Conservation (phyloP, 2,797 vertebrate genomes). For the Oryzias sinensis region DNA sequence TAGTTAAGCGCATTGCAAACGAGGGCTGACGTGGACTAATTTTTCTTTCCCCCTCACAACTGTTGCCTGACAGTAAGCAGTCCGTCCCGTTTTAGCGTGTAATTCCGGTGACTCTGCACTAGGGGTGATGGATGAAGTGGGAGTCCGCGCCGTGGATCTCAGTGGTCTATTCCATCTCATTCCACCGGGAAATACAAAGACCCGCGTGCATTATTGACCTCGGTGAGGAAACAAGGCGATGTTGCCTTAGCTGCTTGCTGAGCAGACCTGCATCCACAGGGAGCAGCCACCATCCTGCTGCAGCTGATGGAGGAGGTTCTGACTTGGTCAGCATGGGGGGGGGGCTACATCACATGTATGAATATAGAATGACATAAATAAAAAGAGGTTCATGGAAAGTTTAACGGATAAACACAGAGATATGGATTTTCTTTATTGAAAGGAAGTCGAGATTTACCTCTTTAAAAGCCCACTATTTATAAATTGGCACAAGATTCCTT, state of each 20-base stretch:
- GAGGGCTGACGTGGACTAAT: conserved; percentile 69
- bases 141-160: conserved; percentile 58
- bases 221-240: conserved; percentile 57
- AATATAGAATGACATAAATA: too few species aligned
- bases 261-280: conserved; percentile 44
- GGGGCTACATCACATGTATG: too few species aligned
- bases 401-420: too few species aligned
- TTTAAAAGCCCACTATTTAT: too few species aligned
- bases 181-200: conserved; percentile 63
- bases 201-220: conserved; percentile 64
- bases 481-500: too few species aligned
- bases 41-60: conserved; percentile 60
- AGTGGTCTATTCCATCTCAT: conserved; percentile 64
- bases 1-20: conserved; percentile 71
- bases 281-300: conserved; percentile 28
- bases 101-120: conserved; percentile 41
- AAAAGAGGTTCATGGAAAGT: too few species aligned
- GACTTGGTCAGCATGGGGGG: not conserved
- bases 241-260: conserved; percentile 74
- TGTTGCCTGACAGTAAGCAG: conserved; percentile 33
- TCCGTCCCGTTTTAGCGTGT: conserved; percentile 49
- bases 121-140: conserved; percentile 70
- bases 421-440: too few species aligned
- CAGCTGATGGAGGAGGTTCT: conserved; percentile 34
- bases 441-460: too few species aligned